phyloP scores from a whole-genome alignment of 2,797 vertebrate species.

The Betta splendens region DNA sequence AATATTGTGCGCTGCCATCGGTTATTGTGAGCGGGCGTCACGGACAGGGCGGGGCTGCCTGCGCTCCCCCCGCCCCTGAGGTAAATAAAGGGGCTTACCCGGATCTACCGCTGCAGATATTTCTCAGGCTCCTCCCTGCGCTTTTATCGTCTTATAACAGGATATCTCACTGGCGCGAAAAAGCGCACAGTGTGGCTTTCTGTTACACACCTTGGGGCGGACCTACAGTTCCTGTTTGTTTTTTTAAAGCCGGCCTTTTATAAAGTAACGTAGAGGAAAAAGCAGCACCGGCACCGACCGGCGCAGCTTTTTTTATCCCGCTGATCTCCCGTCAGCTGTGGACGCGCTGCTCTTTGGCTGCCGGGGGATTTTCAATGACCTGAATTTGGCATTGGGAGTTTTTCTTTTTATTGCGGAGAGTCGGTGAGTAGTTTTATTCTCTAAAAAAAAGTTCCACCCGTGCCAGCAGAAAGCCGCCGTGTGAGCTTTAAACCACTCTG shows the following conservation, averaged over 20 bases:
- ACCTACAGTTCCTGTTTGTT: constrained; percentile 7
- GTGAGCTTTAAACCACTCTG: background rate
- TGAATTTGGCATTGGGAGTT: constrained; percentile 28
- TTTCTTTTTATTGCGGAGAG: constrained; percentile 21
- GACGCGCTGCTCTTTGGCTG: constrained; percentile 32
- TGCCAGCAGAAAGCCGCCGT: background rate
- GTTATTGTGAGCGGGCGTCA: constrained; percentile 31
- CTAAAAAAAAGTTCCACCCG: constrained; percentile 37
- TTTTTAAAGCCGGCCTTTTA: constrained; percentile 12
- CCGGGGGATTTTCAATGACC: constrained; percentile 33
- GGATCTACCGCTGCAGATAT: constrained; percentile 77
- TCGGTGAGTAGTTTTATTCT: constrained; percentile 64
- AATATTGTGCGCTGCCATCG: constrained; percentile 1
- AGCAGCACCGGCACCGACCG: background rate
- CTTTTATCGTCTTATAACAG: constrained; percentile 71
- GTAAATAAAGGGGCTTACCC: constrained; percentile 68
- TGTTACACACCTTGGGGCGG: constrained; percentile 50
- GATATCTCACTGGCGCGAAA: constrained; percentile 80
- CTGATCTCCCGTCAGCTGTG: constrained; percentile 5
- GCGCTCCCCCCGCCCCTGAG: constrained; percentile 35
- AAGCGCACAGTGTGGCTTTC: constrained; percentile 71
- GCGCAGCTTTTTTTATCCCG: constrained; percentile 16
- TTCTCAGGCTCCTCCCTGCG: constrained; percentile 68
- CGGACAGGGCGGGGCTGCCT: constrained; percentile 54
- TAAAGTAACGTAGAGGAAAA: constrained; percentile 9